Conservation (phyloP, 2,888 invertebrate species). For the Dorcus parallelipipedus region DNA sequence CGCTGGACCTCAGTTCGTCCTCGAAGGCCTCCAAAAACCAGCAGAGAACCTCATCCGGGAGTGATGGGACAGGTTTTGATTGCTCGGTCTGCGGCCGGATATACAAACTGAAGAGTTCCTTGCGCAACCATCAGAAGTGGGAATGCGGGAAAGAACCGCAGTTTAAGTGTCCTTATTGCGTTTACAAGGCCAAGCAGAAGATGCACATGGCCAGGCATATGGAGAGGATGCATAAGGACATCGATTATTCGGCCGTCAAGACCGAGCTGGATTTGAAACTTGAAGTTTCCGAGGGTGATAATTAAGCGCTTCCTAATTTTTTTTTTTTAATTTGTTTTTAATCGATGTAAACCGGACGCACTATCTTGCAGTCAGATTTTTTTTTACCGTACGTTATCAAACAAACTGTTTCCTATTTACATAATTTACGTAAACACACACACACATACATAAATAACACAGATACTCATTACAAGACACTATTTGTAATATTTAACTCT, state of each 20-base stretch:
- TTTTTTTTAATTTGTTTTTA: constrained; percentile 9
- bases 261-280: constrained; percentile 36
- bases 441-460: background rate
- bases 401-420: background rate
- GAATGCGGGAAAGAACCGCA: constrained; percentile 83
- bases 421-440: background rate
- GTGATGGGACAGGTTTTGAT: constrained; percentile 58
- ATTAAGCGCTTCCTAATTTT: constrained; percentile 19
- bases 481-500: constrained; percentile 4
- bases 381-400: background rate
- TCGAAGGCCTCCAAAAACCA: constrained; percentile 28
- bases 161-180: constrained; percentile 78
- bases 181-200: constrained; percentile 80
- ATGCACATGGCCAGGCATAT: constrained; percentile 81
- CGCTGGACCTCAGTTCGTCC: constrained; percentile 27
- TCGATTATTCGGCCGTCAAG: constrained; percentile 44
- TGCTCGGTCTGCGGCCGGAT: constrained; percentile 81
- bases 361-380: too few relatives aligned
- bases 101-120: constrained; percentile 82
- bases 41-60: constrained; percentile 7
- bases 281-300: constrained; percentile 31
- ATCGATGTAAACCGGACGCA: background rate
- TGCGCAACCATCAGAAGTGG: constrained; percentile 82
- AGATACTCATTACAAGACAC: constrained; percentile 5
- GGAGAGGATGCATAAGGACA: constrained; percentile 73